Evolutionary conservation across 1,140 invertebrate species (phyloP).

Genomic region (Campoletis sonorensis): DNA sequence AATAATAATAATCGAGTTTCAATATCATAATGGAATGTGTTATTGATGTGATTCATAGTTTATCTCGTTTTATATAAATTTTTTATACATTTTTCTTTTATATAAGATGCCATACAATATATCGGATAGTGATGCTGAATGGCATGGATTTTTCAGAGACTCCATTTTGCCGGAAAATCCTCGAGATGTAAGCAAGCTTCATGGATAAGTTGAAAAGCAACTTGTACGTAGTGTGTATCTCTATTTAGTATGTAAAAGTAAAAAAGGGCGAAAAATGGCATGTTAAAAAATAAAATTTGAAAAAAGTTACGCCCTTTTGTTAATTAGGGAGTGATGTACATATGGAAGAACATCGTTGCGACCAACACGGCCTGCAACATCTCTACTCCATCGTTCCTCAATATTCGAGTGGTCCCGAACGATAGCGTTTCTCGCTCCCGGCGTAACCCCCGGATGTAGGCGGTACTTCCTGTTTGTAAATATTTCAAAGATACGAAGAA

Average conservation of each 20-base stretch:
- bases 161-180: not conserved
- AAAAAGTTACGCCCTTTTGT: not conserved
- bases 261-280: not conserved
- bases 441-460: conserved; percentile 25
- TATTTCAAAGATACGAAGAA: conserved; percentile 27
- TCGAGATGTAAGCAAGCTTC: not conserved
- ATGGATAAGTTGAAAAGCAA: not conserved
- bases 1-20: conserved; percentile 3
- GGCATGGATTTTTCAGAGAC: conserved; percentile 19
- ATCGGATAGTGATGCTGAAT: not conserved
- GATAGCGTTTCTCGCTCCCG: conserved; percentile 23
- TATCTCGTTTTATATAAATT: not conserved
- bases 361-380: not conserved
- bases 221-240: not conserved
- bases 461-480: conserved; percentile 24
- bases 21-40: conserved; percentile 7
- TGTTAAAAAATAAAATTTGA: not conserved
- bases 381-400: not conserved
- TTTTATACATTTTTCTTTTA: not conserved
- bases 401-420: conserved; percentile 20
- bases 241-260: not conserved
- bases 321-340: not conserved
- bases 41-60: not conserved
- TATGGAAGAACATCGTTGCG: not conserved
- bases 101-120: not conserved